phyloP scores from a whole-genome alignment of 2,888 invertebrate species.

The Camponotus fellah region DNA sequence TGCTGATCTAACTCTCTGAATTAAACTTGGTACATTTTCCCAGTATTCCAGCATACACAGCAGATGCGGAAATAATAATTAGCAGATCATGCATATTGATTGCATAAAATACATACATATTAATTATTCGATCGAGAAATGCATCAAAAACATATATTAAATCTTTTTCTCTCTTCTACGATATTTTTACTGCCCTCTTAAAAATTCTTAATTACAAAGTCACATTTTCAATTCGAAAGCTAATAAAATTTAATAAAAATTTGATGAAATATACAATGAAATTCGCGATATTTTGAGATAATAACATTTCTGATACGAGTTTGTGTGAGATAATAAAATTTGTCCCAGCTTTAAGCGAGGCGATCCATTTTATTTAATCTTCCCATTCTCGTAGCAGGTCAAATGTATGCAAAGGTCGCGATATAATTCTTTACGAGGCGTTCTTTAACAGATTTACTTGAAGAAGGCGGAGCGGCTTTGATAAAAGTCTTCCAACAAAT shows the following conservation, averaged over 20 bases:
- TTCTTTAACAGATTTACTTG: slow-evolving; percentile 58
- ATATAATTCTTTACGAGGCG: slow-evolving; percentile 47
- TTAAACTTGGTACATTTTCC: slow-evolving; percentile 31
- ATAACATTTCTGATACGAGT: neutral
- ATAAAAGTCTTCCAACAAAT: slow-evolving; percentile 28
- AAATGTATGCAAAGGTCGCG: slow-evolving; percentile 18
- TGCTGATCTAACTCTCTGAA: slow-evolving; percentile 30
- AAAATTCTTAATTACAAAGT: neutral
- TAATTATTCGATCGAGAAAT: neutral
- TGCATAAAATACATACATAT: neutral
- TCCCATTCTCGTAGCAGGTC: slow-evolving; percentile 27
- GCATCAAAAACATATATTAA: slow-evolving; percentile 2
- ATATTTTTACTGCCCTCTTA: neutral
- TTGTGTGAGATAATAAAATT: neutral
- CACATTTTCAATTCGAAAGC: neutral
- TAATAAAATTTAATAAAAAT: slow-evolving; percentile 18
- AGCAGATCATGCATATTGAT: slow-evolving; percentile 5
- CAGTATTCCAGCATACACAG: slow-evolving; percentile 1
- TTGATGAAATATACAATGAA: neutral
- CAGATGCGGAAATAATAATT: slow-evolving; percentile 29
- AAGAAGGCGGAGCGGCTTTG: slow-evolving; percentile 29
- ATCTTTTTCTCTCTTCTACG: neutral
- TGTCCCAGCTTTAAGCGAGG: neutral
- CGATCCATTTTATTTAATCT: slow-evolving; percentile 45
- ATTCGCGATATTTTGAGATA: slow-evolving; percentile 2